These are phyloP conservation scores for Piliocolobus tephrosceles DNA, from an alignment of 2,113 vertebrate genomes.

Conservation along the genomic window DNA sequence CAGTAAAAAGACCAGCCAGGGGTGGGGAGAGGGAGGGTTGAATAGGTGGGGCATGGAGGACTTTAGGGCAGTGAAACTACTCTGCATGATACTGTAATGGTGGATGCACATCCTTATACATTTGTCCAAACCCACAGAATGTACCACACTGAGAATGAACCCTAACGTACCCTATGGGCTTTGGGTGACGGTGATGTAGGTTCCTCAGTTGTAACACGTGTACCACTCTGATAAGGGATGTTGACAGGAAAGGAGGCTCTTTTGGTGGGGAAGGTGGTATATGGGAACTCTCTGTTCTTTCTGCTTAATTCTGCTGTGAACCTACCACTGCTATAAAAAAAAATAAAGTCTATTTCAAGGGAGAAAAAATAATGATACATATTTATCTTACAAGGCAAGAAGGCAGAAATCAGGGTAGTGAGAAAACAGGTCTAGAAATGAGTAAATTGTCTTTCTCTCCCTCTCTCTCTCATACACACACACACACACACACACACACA, in stretches of 20 bases:
- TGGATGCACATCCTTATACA: background rate
- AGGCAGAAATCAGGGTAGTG: background rate
- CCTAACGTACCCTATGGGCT: background rate
- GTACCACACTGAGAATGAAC: background rate
- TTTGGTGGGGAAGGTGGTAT: background rate
- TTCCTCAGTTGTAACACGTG: background rate
- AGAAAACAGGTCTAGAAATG: background rate
- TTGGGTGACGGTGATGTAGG: background rate
- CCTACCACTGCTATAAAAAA: background rate
- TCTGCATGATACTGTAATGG: background rate
- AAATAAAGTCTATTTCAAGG: background rate
- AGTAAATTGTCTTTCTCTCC: background rate
- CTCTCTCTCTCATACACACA: no score
- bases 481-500: background rate
- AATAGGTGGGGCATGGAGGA: background rate
- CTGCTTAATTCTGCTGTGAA: background rate
- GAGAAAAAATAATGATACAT: background rate
- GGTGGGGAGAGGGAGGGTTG: no score
- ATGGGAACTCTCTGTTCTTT: background rate
- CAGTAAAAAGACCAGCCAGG: background rate
- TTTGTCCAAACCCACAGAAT: background rate
- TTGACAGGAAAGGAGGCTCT: background rate
- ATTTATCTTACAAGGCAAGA: background rate
- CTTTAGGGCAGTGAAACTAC: background rate
- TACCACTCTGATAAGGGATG: background rate